Base-by-base conservation (phyloP, 1,140 invertebrate genomes). In the Lucilia cuprina region DNA sequence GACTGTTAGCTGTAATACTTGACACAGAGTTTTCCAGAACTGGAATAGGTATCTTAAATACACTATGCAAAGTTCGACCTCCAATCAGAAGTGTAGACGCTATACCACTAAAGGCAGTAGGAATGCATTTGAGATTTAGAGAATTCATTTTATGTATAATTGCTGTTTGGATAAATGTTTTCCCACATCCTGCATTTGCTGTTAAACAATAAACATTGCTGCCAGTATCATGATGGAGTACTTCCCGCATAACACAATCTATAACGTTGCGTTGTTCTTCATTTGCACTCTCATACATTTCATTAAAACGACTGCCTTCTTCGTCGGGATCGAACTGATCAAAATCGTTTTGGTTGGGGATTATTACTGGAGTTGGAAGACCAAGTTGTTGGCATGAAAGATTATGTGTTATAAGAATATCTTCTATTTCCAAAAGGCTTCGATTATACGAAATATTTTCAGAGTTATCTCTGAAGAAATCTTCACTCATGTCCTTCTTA, bases 301-400 rank as follows among this genome's bases (percentile, higher is more conserved):
- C 14, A 17, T 10, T 35, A 80, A 80, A 80, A 41, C 34, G 25
- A 17, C 25, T 34, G n/a, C n/a, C n/a, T n/a, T n/a, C n/a, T 80
- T 80, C 77, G 5, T 4, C 35, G 5, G 77, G 77, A 80, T 80
- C 77, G n/a, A n/a, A n/a, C n/a, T n/a, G n/a, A n/a, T n/a, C n/a
- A n/a, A n/a, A 35, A 80, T 14, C 35, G 17, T 9, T 41, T 80
- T 41, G 35, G 34, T 34, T 35, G 34, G 19, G 19, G 21, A 13
- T 5, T 14, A 14, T 5, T 80, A 5, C 17, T 3, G 77, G 35
- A 80, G 2, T 80, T 35, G 35, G 77, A 0, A 80, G n/a, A 5
- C 77, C 77, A 17, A 47, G n/a, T 35, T 5, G 3, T 8, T 80
- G 12, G 77, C 30, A 47, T 35, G 17, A 14, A 5, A 80, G 41